Base-by-base conservation (phyloP, 2,113 vertebrate genomes). In the Cheilinus undulatus region DNA sequence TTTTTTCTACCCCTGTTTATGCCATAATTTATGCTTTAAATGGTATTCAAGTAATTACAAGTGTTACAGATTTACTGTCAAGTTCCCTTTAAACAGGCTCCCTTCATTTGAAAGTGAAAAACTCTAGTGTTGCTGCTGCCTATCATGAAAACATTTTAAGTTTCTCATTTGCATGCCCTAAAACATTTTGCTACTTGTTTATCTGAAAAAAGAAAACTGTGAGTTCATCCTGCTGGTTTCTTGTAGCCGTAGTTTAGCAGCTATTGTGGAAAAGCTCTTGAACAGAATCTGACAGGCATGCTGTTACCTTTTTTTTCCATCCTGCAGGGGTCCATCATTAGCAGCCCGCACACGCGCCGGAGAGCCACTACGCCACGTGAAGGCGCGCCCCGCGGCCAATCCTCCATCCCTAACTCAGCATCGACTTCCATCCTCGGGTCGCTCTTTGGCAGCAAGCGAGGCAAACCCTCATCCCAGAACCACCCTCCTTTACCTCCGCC, bases 321-420 rank as follows among this genome's bases (percentile, higher is more conserved):
- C 74, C 95, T 95, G 88, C 96, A 99, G 98, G 98, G 95, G 92
- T 98, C 96, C 96, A 97, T 96, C 97, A 99, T 98, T 99, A 99
- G 95, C 96, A 97, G 97, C 83, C 97, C 96, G 81, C 96, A 97
- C 93, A 95, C 94, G 82, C 95, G 94, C 89, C 95, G 95, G 90
- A 97, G 97, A 96, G 93, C 95, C 85, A 89, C 95, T 87, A 94
- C 96, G 69, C 94, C 95, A 84, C 95, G 92, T 65, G 96, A 98
- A 83, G 95, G 94, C 85, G 91, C 95, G 51, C 90, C 95, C 89
- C 96, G 94, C 89, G 91, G 94, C 90, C 94, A 95, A 73, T 94
- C 94, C 89, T 70, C 96, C 82, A 88, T 93, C 91, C 94, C 96
- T 58, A 96, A 95, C 86, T 76, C 90, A 0, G 85, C 91, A 13